A percentile compares a stretch with the other conserved stretches of the same genome.
Evolutionary conservation across 2,113 vertebrate genomes (phyloP).

Genomic region (Syrrhaptes paradoxus): DNA sequence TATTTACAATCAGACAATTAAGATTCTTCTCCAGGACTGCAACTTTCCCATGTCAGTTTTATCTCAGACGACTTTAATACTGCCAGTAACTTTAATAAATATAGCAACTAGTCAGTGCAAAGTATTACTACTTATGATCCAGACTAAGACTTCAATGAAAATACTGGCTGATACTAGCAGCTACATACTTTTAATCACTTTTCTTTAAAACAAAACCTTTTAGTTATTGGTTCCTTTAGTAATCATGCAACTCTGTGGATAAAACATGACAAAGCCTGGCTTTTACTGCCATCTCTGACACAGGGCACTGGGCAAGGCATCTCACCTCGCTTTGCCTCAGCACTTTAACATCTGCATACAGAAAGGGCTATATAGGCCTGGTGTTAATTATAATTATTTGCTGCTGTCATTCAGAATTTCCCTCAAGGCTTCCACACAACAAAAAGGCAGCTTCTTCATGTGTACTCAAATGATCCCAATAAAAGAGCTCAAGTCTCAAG

Average conservation of each 20-base stretch:
- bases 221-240: background rate
- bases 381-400: background rate
- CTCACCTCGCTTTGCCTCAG: background rate
- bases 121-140: background rate
- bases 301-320: background rate
- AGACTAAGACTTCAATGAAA: background rate
- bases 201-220: background rate
- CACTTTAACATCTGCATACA: background rate
- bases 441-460: background rate
- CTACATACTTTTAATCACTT: background rate
- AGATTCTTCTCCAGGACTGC: background rate
- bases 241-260: background rate
- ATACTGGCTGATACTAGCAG: background rate
- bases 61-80: background rate
- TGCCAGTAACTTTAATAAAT: background rate
- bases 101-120: background rate
- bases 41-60: constrained; percentile 27
- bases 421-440: background rate
- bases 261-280: background rate
- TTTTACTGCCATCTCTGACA: background rate
- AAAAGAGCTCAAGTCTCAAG: background rate
- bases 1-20: constrained; percentile 11
- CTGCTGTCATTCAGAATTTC: background rate
- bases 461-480: background rate
- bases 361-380: background rate